Conservation (phyloP, 1,140 invertebrate species). For the Aphelinus certus region DNA sequence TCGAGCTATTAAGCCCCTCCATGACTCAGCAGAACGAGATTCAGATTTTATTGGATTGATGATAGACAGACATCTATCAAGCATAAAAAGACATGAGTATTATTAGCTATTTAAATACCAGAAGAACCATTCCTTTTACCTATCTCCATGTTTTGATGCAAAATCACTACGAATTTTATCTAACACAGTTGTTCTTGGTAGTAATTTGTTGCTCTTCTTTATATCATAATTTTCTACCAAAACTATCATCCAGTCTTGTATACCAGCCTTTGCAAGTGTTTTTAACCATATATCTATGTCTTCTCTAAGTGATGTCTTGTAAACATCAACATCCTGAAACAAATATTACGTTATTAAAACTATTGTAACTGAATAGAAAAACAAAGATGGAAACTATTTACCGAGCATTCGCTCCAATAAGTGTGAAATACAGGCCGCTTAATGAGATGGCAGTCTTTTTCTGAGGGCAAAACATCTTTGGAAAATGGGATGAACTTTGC, state of each 20-base stretch:
- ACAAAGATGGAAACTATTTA: constrained; percentile 64
- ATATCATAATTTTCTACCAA: constrained; percentile 92
- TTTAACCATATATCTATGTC: constrained; percentile 90
- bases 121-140: constrained; percentile 64
- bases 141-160: constrained; percentile 85
- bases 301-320: constrained; percentile 86
- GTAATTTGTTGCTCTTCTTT: constrained; percentile 89
- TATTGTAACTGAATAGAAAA: constrained; percentile 4
- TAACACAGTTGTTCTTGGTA: constrained; percentile 90
- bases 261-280: constrained; percentile 76
- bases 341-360: constrained; percentile 39
- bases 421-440: constrained; percentile 92
- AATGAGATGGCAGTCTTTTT: constrained; percentile 80
- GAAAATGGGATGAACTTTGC: constrained; percentile 87
- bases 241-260: constrained; percentile 94
- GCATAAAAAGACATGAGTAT: constrained; percentile 30
- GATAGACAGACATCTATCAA: constrained; percentile 84
- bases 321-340: constrained; percentile 88
- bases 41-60: constrained; percentile 91
- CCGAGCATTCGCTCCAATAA: constrained; percentile 93
- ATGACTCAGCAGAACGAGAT: constrained; percentile 87
- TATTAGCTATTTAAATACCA: constrained; percentile 7
- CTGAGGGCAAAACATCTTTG: constrained; percentile 73
- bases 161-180: constrained; percentile 96
- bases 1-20: constrained; percentile 83